phyloP scores from a whole-genome alignment of 2,113 vertebrate genomes.

The Fulmarus glacialis region DNA sequence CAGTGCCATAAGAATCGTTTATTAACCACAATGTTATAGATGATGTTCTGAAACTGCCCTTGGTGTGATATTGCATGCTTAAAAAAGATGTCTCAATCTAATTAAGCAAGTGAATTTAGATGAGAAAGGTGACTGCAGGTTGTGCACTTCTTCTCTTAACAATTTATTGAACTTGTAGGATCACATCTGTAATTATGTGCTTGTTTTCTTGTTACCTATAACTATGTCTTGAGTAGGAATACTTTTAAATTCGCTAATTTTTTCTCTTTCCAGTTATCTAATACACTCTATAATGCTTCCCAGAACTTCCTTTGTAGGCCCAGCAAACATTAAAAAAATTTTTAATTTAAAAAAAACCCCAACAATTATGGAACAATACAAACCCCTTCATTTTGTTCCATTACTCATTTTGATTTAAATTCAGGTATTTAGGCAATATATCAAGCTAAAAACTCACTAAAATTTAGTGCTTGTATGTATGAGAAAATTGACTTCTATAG shows the following conservation, averaged over 20 bases:
- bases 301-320: not conserved
- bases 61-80: not conserved
- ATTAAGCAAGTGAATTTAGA: slow-evolving; percentile 12
- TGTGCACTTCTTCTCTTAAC: not conserved
- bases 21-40: not conserved
- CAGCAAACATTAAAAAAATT: not conserved
- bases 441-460: not conserved
- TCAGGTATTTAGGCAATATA: not conserved
- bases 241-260: not conserved
- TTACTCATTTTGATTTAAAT: not conserved
- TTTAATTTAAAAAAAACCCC: not conserved
- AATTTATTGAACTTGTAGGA: not conserved
- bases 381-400: not conserved
- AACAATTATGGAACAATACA: not conserved
- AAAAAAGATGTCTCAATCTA: not conserved
- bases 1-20: not conserved
- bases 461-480: not conserved
- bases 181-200: not conserved
- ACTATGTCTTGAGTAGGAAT: not conserved
- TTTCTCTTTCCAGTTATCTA: not conserved
- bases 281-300: not conserved
- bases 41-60: not conserved
- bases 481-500: not conserved
- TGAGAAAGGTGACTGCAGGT: slow-evolving; percentile 2
- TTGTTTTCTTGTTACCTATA: not conserved